phyloP scores from a whole-genome alignment of 2,113 vertebrate genomes.

The Clarias batrachus region DNA sequence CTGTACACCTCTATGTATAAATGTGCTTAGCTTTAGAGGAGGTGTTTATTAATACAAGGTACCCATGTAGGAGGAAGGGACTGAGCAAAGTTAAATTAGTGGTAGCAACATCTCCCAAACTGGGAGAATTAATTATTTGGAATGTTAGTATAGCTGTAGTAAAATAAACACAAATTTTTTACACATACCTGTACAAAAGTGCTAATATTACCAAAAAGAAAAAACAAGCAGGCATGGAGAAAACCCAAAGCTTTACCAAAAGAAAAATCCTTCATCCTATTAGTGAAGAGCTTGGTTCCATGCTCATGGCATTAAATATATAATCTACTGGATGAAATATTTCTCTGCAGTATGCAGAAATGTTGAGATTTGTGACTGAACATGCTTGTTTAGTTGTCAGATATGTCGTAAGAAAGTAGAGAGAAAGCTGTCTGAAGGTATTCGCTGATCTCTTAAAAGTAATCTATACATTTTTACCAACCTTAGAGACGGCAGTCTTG shows the following conservation, averaged over 20 bases:
- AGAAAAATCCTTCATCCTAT: background rate
- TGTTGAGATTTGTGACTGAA: background rate
- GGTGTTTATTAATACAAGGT: background rate
- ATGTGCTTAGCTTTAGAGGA: background rate
- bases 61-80: slow-evolving; percentile 36
- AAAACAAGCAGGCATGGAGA: background rate
- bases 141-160: background rate
- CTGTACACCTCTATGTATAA: background rate
- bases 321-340: background rate
- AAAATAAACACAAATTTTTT: background rate
- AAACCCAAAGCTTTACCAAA: background rate
- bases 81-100: slow-evolving; percentile 32
- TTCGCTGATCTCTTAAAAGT: background rate
- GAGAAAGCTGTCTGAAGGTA: background rate
- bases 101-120: slow-evolving; percentile 8
- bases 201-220: background rate
- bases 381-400: background rate
- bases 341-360: background rate
- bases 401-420: background rate
- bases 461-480: background rate
- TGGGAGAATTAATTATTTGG: slow-evolving; percentile 26
- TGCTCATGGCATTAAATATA: background rate
- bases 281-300: background rate
- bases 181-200: background rate
- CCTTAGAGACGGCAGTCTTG: background rate